Conservation (phyloP, 2,888 invertebrate genomes). For the Sialis fuliginosa region DNA sequence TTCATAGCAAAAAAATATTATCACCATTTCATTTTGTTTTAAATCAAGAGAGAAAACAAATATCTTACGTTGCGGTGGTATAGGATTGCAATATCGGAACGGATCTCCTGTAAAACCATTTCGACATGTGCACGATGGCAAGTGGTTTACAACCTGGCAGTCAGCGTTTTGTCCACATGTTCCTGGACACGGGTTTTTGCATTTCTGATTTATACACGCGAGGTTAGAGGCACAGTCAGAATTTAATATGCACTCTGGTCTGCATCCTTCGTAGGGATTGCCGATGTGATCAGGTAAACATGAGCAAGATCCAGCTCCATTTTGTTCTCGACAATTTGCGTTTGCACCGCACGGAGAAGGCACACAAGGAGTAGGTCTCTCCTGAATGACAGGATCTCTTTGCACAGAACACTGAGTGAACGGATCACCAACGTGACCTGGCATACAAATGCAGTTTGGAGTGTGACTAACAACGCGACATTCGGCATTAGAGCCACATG, state of each 20-base stretch:
- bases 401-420: constrained; percentile 40
- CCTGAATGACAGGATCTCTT: constrained; percentile 22
- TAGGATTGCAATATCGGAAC: constrained; percentile 18
- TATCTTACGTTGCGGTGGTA: constrained; percentile 9
- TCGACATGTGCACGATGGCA: constrained; percentile 43
- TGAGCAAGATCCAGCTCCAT: constrained; percentile 45
- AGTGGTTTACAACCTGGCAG: constrained; percentile 46
- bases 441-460: constrained; percentile 38
- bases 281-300: constrained; percentile 48
- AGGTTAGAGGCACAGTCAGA: constrained; percentile 46
- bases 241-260: constrained; percentile 47
- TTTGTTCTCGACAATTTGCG: constrained; percentile 41
- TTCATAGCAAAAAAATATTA: too few species aligned
- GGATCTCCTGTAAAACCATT: constrained; percentile 36
- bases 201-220: constrained; percentile 50
- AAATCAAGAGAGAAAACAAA: not conserved
- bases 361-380: constrained; percentile 40
- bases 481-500: constrained; percentile 30
- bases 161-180: constrained; percentile 50
- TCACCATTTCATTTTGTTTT: not conserved
- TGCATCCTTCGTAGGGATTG: constrained; percentile 50
- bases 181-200: constrained; percentile 52
- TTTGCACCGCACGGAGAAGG: constrained; percentile 46
- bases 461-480: constrained; percentile 31
- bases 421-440: constrained; percentile 51